A percentile compares a stretch with the other conserved stretches of the same genome.
Conservation (phyloP, 2,888 invertebrate genomes). For the Anagyrus pseudococci region DNA sequence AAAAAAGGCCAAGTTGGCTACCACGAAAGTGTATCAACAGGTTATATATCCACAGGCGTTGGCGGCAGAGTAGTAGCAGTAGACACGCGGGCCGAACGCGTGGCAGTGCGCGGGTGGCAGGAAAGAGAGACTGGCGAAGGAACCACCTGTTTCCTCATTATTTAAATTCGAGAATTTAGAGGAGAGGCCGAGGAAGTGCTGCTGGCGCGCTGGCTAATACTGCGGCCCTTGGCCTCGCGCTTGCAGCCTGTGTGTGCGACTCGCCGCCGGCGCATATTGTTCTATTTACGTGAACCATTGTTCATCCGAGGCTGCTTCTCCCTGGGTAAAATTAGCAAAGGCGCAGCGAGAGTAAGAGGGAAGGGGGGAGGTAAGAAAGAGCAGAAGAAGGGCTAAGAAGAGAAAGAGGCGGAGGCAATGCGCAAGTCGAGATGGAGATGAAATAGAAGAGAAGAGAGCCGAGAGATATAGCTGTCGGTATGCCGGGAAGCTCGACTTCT, state of each 20-base stretch:
- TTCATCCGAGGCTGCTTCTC: conserved; percentile 59
- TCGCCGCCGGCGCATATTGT: conserved; percentile 58
- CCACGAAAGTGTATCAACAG: conserved; percentile 23
- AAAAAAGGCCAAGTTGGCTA: background rate
- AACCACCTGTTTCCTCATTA: conserved; percentile 37
- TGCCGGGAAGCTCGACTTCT: conserved; percentile 57
- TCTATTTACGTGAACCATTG: conserved; percentile 62
- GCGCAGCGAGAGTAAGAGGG: conserved; percentile 2
- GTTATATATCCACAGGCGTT: conserved; percentile 8
- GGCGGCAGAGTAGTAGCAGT: background rate
- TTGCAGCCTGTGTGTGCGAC: background rate
- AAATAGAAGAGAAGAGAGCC: conserved; percentile 21
- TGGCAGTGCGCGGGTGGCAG: conserved; percentile 2
- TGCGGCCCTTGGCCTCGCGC: background rate
- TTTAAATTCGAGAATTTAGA: conserved; percentile 27
- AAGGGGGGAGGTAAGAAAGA: conserved; percentile 8
- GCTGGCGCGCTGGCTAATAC: no score
- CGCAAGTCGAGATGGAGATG: conserved; percentile 39
- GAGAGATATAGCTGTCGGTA: conserved; percentile 46
- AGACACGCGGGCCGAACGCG: conserved; percentile 6
- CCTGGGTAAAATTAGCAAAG: conserved; percentile 56
- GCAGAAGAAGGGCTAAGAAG: background rate
- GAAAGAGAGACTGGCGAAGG: background rate
- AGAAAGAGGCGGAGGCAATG: conserved; percentile 40
- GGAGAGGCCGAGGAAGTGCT: conserved; percentile 42